phyloP scores from a whole-genome alignment of 2,888 invertebrate species.

The Lathronympha strigana region DNA sequence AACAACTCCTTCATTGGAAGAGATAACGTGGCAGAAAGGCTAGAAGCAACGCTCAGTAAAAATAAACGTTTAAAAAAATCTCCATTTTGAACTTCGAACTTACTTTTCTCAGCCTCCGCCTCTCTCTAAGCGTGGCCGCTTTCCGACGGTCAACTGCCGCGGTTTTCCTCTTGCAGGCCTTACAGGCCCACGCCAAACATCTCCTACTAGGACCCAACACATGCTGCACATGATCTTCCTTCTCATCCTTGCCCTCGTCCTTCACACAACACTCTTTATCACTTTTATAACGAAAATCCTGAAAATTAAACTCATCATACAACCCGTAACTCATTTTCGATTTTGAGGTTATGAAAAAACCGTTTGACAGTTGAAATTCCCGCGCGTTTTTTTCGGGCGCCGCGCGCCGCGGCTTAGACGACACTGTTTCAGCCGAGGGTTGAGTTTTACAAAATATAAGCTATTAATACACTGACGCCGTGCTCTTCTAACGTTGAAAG shows the following conservation, averaged over 20 bases:
- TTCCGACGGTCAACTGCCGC: conserved; percentile 97
- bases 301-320: conserved; percentile 60
- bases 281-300: conserved; percentile 55
- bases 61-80: too few relatives aligned
- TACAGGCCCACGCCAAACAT: conserved; percentile 98
- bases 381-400: conserved; percentile 65
- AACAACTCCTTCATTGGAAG: too few relatives aligned
- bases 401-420: conserved; percentile 66
- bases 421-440: conserved; percentile 76
- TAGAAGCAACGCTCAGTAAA: too few relatives aligned
- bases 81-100: conserved; percentile 49
- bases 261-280: conserved; percentile 64
- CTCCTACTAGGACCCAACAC: conserved; percentile 86
- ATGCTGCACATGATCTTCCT: conserved; percentile 75
- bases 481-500: conserved; percentile 68
- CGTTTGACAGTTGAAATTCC: conserved; percentile 45
- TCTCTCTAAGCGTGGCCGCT: conserved; percentile 97
- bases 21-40: too few relatives aligned
- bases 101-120: conserved; percentile 96
- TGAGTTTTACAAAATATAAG: conserved; percentile 79
- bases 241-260: conserved; percentile 61
- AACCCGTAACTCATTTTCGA: conserved; percentile 70
- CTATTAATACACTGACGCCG: conserved; percentile 79
- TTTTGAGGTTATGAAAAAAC: conserved; percentile 22
- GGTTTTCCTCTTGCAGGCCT: conserved; percentile 98